These are phyloP conservation scores for Somateria mollissima DNA, from an alignment of 2,797 vertebrate species.

Conservation along the genomic window DNA sequence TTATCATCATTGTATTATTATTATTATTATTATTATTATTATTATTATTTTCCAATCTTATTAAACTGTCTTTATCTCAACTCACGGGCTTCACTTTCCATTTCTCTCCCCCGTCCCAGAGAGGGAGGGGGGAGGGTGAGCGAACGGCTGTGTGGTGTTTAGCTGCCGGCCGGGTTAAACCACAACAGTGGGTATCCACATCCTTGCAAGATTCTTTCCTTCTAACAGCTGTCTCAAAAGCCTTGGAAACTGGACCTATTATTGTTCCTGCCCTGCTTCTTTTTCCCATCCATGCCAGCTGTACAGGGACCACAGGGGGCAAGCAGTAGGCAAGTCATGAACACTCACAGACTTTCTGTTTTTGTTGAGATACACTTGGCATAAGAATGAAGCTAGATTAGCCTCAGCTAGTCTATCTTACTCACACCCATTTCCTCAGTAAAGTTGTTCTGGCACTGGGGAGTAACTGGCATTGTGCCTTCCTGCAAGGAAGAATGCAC, in stretches of 20 bases:
- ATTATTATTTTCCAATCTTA: too few relatives aligned
- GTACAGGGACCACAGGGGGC: background rate
- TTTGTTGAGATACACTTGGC: background rate
- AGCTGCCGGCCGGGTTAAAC: too few relatives aligned
- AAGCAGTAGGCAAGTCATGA: accelerated
- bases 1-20: too few relatives aligned
- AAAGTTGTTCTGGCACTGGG: background rate
- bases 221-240: background rate
- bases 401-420: background rate
- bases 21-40: too few relatives aligned
- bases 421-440: background rate
- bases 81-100: too few relatives aligned
- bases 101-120: too few relatives aligned
- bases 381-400: background rate
- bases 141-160: too few relatives aligned
- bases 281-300: background rate
- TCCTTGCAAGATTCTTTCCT: background rate
- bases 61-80: too few relatives aligned
- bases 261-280: background rate
- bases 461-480: background rate
- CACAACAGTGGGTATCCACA: background rate
- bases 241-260: background rate
- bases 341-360: background rate
- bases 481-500: background rate
- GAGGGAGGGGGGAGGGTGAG: too few relatives aligned